Evolutionary conservation across 2,797 vertebrate genomes (phyloP).

Genomic region (Balearica regulorum): DNA sequence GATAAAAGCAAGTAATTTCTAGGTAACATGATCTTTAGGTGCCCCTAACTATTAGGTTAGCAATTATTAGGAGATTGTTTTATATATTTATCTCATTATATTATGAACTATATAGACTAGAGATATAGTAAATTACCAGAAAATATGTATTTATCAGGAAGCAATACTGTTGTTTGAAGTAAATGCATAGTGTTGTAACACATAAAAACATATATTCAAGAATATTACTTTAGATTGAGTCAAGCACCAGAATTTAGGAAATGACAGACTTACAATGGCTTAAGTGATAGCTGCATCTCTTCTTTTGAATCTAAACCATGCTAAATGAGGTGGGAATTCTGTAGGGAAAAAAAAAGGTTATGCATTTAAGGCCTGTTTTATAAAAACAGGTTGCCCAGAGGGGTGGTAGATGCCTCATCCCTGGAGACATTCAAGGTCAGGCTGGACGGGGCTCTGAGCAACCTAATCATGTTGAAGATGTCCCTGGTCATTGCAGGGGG

Average conservation of each 20-base stretch:
- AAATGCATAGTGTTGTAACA: not conserved
- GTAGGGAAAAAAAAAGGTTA: not conserved
- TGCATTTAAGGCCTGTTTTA: not conserved
- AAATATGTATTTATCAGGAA: not conserved
- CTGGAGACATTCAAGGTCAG: no score
- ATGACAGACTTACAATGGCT: not conserved
- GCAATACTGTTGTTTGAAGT: not conserved
- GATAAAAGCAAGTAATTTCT: not conserved
- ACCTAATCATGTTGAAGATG: no score
- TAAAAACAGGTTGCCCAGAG: not conserved
- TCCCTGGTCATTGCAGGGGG: no score
- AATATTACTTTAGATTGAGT: not conserved
- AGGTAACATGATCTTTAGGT: accelerated
- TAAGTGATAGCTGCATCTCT: not conserved
- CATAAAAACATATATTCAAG: not conserved
- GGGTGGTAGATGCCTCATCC: no score
- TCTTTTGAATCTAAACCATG: not conserved
- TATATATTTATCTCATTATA: not conserved
- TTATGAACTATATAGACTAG: not conserved
- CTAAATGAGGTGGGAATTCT: not conserved
- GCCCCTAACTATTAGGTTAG: not conserved
- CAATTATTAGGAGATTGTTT: not conserved
- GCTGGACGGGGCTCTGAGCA: no score
- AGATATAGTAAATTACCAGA: not conserved
- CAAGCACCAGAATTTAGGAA: not conserved